These are phyloP conservation scores for Drosophila biarmipes DNA, from an alignment of 1,140 invertebrate species.

Conservation along the genomic window DNA sequence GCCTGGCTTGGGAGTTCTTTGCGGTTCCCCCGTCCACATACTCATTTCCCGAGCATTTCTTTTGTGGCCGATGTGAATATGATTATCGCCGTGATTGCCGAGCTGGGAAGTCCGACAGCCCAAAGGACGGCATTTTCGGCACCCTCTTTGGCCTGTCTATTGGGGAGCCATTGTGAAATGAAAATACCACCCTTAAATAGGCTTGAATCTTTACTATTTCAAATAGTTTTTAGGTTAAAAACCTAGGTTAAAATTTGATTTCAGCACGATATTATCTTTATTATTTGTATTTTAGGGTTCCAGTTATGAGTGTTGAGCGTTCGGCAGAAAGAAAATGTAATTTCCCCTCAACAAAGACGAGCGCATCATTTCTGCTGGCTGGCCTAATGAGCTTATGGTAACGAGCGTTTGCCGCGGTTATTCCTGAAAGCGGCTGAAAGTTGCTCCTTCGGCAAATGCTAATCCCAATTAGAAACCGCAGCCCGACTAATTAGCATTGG, in stretches of 20 bases:
- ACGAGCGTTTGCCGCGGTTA: background rate
- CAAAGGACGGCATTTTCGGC: background rate
- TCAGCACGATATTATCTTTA: no score
- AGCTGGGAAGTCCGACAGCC: conserved; percentile 4
- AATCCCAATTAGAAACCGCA: conserved; percentile 45
- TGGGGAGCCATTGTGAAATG: background rate
- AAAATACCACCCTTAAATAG: background rate
- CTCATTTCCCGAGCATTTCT: background rate
- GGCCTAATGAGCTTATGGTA: conserved; percentile 10
- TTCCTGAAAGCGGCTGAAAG: conserved; percentile 1
- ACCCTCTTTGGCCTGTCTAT: background rate
- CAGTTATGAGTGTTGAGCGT: no score
- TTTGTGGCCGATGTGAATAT: conserved; percentile 12
- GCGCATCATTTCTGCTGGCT: background rate
- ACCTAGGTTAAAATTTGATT: no score
- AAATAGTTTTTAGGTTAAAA: no score
- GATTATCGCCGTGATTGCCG: conserved; percentile 4
- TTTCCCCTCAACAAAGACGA: background rate
- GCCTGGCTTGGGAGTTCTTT: conserved; percentile 13
- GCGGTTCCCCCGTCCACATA: background rate
- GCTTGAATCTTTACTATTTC: background rate
- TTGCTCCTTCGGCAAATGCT: conserved; percentile 27
- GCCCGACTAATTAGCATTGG: conserved; percentile 43
- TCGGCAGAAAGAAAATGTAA: background rate
- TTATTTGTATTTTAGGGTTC: no score